Conservation (phyloP, 1,140 invertebrate species). For the Leucophenga varia region DNA sequence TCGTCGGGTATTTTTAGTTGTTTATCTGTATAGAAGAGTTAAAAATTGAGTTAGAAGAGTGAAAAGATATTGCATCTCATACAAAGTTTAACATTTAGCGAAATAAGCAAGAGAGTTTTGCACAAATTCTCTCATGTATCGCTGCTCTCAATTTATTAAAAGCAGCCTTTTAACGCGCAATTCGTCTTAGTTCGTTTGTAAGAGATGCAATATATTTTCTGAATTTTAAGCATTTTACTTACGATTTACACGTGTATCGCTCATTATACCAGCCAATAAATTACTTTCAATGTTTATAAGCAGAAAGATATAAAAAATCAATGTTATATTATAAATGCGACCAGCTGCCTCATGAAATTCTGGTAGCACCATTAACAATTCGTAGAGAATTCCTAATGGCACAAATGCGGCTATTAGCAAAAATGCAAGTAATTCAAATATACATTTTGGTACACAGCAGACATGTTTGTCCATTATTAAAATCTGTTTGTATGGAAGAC, state of each 20-base stretch:
- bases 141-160: not conserved
- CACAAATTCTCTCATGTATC: slow-evolving; percentile 1
- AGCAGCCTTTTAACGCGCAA: too few relatives aligned
- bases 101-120: not conserved
- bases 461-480: too few relatives aligned
- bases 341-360: slow-evolving; percentile 58
- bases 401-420: slow-evolving; percentile 39
- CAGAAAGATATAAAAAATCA: slow-evolving; percentile 62
- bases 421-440: too few relatives aligned
- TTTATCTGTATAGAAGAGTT: not conserved
- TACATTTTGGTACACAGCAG: too few relatives aligned
- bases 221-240: slow-evolving; percentile 1
- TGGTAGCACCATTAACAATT: slow-evolving; percentile 69
- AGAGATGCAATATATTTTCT: too few relatives aligned
- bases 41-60: too few relatives aligned
- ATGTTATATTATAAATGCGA: slow-evolving; percentile 54
- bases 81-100: too few relatives aligned
- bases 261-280: slow-evolving; percentile 43
- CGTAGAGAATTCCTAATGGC: slow-evolving; percentile 52
- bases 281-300: slow-evolving; percentile 65
- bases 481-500: too few relatives aligned
- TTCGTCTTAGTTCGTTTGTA: too few relatives aligned
- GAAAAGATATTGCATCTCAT: too few relatives aligned
- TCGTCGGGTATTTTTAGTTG: slow-evolving; percentile 10
- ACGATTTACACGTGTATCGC: slow-evolving; percentile 41